A percentile compares a stretch with the other conserved stretches of the same genome.
These are phyloP conservation scores for Aplysina aerophoba DNA, from an alignment of 37 sponge, comb jelly and placozoan genomes.

Conservation along the genomic window DNA sequence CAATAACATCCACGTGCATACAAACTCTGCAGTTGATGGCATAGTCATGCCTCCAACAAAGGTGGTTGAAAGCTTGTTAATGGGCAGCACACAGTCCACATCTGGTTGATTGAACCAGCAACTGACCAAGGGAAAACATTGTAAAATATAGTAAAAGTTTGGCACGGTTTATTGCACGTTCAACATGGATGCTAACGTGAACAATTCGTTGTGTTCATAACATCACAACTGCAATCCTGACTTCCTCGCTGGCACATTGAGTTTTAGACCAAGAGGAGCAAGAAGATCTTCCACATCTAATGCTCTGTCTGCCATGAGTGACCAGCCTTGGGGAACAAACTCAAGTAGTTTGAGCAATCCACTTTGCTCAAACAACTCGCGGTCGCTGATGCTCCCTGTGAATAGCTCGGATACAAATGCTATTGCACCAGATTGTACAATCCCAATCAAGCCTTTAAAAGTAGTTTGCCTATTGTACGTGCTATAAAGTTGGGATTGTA, in stretches of 20 bases:
- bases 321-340: slow-evolving; percentile 1
- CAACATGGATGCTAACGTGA: background rate
- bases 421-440: slow-evolving; percentile 14
- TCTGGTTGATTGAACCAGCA: background rate
- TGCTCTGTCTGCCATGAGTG: slow-evolving; percentile 12
- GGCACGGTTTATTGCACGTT: background rate
- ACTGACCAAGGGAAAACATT: background rate
- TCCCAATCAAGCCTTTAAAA: slow-evolving; percentile 14
- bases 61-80: slow-evolving; percentile 7
- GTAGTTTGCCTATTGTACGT: slow-evolving; percentile 26
- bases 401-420: background rate
- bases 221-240: background rate
- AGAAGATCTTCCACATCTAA: slow-evolving; percentile 10
- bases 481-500: slow-evolving; percentile 34
- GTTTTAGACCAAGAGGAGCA: slow-evolving; percentile 1
- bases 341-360: slow-evolving; percentile 6
- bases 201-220: background rate
- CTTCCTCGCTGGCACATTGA: background rate
- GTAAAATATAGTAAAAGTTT: background rate
- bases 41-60: background rate
- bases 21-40: background rate
- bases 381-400: slow-evolving; percentile 7
- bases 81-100: background rate
- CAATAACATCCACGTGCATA: background rate
- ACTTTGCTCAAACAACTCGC: slow-evolving; percentile 5